Conservation (phyloP, 2,797 vertebrate species). For the Rhinogobio ventralis region DNA sequence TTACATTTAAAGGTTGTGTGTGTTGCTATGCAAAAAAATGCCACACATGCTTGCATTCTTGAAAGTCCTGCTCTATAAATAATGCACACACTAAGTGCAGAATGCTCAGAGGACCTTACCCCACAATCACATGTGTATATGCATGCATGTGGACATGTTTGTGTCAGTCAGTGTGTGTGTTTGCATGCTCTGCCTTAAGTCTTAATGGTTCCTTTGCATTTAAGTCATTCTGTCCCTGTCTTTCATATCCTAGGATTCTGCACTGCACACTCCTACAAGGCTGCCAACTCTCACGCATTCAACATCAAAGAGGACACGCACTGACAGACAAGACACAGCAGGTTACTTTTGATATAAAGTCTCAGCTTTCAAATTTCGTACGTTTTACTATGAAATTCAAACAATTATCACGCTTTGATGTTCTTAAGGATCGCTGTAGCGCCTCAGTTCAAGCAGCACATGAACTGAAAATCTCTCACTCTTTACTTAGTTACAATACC, state of each 20-base stretch:
- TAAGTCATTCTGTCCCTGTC: not conserved
- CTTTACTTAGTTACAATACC: not conserved
- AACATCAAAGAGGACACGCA: not conserved
- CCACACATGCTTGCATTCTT: slow-evolving; percentile 5
- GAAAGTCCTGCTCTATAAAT: slow-evolving; percentile 63
- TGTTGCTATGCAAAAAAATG: slow-evolving; percentile 12
- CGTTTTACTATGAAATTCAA: not conserved
- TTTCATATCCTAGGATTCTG: not conserved
- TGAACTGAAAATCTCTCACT: not conserved
- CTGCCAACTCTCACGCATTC: not conserved
- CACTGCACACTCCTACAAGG: not conserved
- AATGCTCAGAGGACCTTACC: slow-evolving; percentile 49
- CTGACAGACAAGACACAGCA: not conserved
- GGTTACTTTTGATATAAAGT: not conserved
- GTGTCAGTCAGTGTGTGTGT: not conserved
- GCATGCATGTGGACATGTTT: slow-evolving; percentile 6
- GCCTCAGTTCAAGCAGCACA: not conserved
- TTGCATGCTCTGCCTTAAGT: slow-evolving; percentile 11
- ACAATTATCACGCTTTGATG: not conserved
- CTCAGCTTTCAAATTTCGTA: not conserved
- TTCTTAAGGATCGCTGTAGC: not conserved
- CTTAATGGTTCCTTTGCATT: slow-evolving; percentile 9
- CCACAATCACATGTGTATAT: slow-evolving; percentile 7
- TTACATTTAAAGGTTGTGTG: slow-evolving; percentile 5
- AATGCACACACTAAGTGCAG: slow-evolving; percentile 64